Conservation (phyloP, 2,797 vertebrate species). For the Lepilemur ruficaudatus region DNA sequence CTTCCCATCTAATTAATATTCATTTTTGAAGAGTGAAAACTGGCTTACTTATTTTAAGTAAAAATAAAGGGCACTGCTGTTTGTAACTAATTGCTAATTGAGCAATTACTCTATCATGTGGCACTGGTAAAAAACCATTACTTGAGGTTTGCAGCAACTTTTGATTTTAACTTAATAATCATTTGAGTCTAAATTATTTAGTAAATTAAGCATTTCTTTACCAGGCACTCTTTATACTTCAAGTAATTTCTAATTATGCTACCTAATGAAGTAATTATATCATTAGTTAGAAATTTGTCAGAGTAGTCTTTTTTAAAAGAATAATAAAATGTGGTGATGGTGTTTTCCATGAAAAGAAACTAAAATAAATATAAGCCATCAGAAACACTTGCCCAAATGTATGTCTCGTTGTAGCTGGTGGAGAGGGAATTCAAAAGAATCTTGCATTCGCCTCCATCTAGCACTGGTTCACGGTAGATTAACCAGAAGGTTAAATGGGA, state of each 20-base stretch:
- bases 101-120: slow-evolving; percentile 71
- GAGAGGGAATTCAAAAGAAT: slow-evolving; percentile 1
- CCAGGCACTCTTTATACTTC: slow-evolving; percentile 66
- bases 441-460: background rate
- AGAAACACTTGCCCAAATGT: background rate
- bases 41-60: slow-evolving; percentile 70
- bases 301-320: slow-evolving; percentile 50
- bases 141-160: slow-evolving; percentile 68
- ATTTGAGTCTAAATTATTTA: slow-evolving; percentile 75
- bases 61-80: slow-evolving; percentile 73
- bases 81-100: slow-evolving; percentile 76
- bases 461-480: background rate
- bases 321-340: slow-evolving; percentile 23
- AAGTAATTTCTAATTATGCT: slow-evolving; percentile 77
- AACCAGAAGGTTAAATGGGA: slow-evolving; percentile 28
- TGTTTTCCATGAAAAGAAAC: slow-evolving; percentile 38
- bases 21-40: slow-evolving; percentile 58
- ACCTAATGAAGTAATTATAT: slow-evolving; percentile 77
- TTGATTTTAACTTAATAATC: slow-evolving; percentile 77
- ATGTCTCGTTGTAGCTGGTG: background rate
- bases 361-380: slow-evolving; percentile 13
- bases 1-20: slow-evolving; percentile 63
- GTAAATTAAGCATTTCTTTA: slow-evolving; percentile 78
- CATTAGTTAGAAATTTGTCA: slow-evolving; percentile 68
- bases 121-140: slow-evolving; percentile 63